Percentiles rank a stretch among this genome's conserved stretches.
These are phyloP conservation scores for Musca domestica DNA, from an alignment of 1,140 invertebrate genomes.

Conservation along the genomic window DNA sequence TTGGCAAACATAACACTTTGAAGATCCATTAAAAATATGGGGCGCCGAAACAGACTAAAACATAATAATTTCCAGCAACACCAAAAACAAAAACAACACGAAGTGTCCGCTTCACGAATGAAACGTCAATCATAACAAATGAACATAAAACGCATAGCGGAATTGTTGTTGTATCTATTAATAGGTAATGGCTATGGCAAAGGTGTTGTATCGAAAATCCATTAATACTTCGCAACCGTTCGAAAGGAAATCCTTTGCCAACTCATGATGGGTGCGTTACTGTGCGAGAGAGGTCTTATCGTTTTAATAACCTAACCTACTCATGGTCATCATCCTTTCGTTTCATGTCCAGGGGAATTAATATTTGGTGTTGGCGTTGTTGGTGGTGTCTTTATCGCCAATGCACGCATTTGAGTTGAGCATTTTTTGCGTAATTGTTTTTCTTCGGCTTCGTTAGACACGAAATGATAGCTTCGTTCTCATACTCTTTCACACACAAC, in stretches of 20 bases:
- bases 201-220: too few species aligned
- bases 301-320: too few species aligned
- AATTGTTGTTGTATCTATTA: background rate
- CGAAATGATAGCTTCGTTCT: too few species aligned
- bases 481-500: too few species aligned
- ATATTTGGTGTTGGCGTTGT: background rate
- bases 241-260: constrained; percentile 3
- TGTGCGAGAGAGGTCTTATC: too few species aligned
- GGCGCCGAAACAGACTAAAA: too few species aligned
- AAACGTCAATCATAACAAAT: constrained; percentile 16
- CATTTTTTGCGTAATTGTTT: constrained; percentile 10
- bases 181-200: background rate
- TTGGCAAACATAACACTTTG: too few species aligned
- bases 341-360: background rate
- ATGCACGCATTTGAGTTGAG: too few species aligned
- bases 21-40: too few species aligned
- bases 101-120: background rate
- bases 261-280: constrained; percentile 3
- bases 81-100: background rate
- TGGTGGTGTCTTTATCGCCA: background rate
- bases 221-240: too few species aligned
- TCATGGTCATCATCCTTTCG: too few species aligned
- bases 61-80: background rate
- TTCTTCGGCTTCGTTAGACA: background rate
- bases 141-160: background rate